Evolutionary conservation across 2,113 vertebrate genomes (phyloP), one percentile per base, ranked within the genome.

Genomic region (Eublepharis macularius): DNA sequence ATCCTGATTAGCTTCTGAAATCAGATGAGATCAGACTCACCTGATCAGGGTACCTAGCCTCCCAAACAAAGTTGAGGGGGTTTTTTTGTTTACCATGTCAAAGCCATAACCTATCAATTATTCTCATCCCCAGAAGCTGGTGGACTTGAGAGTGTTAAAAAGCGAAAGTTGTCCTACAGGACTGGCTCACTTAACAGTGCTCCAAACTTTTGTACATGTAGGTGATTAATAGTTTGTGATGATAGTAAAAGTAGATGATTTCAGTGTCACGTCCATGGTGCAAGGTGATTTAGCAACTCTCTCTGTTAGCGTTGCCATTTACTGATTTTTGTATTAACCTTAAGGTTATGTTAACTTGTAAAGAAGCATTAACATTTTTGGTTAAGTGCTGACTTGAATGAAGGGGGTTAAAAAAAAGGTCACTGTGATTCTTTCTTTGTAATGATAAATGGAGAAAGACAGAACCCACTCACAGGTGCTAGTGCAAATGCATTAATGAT

Each of bases 381-480:
- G 66, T 1, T 57, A 83, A 36, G 32, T 81, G 66, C 10, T 11
- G 86, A 81, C 21, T n/a, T 60, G 51, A 70, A 88, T 54, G 63
- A 88, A 82, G 90, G 90, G n/a, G 43, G 89, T 86, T 91, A 51
- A 29, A 79, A 65, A 32, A 86, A 63, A 24, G 4, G 70, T 5
- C 1, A 68, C 57, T 51, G 69, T 81, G 32, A 0, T 17, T 65
- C n/a, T 19, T 63, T 89, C 41, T 92, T 91, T 87, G 39, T 70
- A 89, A 26, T 88, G 83, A 80, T 88, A 94, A 91, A 82, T 86
- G 32, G 34, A 90, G 49, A 85, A 76, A 57, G 95, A 89, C 76
- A 92, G n/a, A 87, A 84, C 87, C 88, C 94, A 80, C 93, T 95
- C 92, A 90, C 92, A 93, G 83, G 91, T 94, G 86, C 74, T 85